Conservation (phyloP, 2,113 vertebrate genomes). For the Cettia cetti region DNA sequence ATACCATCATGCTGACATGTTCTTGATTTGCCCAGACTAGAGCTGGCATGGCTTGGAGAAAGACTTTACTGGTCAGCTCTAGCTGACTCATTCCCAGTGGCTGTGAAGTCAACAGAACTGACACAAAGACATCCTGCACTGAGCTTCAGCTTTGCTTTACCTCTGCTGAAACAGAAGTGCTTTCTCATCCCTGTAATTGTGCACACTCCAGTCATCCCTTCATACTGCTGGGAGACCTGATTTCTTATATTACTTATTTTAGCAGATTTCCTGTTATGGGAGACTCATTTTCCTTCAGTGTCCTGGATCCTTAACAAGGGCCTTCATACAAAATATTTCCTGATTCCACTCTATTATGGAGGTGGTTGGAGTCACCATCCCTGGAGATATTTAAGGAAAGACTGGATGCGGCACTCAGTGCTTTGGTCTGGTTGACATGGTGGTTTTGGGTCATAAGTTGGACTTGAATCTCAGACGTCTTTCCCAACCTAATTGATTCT, state of each 20-base stretch:
- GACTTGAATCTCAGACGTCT: background rate
- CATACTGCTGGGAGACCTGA: background rate
- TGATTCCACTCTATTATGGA: background rate
- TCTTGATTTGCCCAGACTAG: slow-evolving; percentile 47
- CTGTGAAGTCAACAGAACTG: background rate
- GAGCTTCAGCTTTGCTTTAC: background rate
- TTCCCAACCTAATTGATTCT: background rate
- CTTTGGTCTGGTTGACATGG: background rate
- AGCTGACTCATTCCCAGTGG: background rate
- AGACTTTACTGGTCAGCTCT: slow-evolving; percentile 24
- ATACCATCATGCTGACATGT: slow-evolving; percentile 9
- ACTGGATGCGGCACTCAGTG: background rate
- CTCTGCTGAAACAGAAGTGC: background rate
- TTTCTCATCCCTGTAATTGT: background rate
- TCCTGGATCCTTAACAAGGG: background rate
- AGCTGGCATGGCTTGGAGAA: slow-evolving; percentile 26
- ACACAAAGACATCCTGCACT: background rate
- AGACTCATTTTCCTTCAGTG: background rate
- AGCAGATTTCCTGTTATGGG: background rate
- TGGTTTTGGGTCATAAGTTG: background rate
- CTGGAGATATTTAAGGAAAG: background rate
- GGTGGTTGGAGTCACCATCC: background rate
- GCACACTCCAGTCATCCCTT: background rate
- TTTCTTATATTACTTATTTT: background rate
- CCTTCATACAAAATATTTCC: background rate